Conservation (phyloP, 1,140 invertebrate genomes). For the Apocrypta bakeri region DNA sequence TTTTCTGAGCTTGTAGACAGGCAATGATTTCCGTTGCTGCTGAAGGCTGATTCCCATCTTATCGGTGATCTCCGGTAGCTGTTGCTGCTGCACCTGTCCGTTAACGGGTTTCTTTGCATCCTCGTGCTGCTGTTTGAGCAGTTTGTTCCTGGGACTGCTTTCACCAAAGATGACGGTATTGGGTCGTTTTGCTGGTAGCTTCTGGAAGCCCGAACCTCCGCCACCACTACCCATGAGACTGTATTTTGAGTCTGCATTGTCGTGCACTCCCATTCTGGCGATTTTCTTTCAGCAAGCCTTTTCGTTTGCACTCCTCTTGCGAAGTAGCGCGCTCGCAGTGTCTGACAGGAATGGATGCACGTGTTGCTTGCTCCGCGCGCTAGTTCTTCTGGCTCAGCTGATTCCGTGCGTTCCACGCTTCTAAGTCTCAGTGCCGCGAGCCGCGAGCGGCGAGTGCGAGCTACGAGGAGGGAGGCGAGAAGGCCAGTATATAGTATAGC, state of each 20-base stretch:
- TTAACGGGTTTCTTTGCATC: background rate
- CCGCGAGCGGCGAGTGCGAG: no score
- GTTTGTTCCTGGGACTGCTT: constrained; percentile 54
- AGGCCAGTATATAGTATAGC: no score
- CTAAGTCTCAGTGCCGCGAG: no score
- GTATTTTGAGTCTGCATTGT: constrained; percentile 67
- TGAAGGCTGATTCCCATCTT: constrained; percentile 68
- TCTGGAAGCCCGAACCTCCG: constrained; percentile 60
- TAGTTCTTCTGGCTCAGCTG: no score
- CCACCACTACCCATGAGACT: constrained; percentile 60
- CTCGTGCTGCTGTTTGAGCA: constrained; percentile 51
- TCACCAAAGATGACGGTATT: constrained; percentile 59
- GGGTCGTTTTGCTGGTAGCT: constrained; percentile 62
- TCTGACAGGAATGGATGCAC: no score
- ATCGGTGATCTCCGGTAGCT: constrained; percentile 13
- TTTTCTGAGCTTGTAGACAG: constrained; percentile 73
- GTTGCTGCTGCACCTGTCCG: background rate
- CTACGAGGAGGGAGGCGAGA: no score
- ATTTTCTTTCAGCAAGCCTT: background rate
- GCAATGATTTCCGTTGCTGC: constrained; percentile 74
- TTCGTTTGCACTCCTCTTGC: no score
- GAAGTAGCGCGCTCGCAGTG: no score
- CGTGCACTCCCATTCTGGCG: constrained; percentile 66
- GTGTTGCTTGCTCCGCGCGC: constrained; percentile 43
- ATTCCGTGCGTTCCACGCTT: no score